A percentile compares a stretch with the other conserved stretches of the same genome.
phyloP scores from a whole-genome alignment of 2,113 vertebrate species.

The Callocephalon fimbriatum region DNA sequence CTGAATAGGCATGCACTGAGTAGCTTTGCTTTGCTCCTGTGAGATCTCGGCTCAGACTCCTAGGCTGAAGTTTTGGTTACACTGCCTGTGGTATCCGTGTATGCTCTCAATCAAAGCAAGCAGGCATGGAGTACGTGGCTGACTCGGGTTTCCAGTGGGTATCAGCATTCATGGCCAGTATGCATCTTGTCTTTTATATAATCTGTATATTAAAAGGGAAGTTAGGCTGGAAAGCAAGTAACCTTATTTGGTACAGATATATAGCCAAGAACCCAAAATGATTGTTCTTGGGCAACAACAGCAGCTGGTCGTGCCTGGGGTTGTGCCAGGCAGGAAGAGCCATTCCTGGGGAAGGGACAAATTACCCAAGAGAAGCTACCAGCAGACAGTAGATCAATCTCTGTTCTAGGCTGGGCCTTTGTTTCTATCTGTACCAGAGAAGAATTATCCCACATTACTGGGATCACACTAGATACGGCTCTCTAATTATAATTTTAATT shows the following conservation, averaged over 20 bases:
- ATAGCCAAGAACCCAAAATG: neutral
- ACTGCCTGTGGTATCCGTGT: rapidly evolving
- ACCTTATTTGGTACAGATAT: neutral
- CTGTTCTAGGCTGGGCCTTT: neutral
- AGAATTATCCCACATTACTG: neutral
- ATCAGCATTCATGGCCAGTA: neutral
- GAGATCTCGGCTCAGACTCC: neutral
- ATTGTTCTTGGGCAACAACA: neutral
- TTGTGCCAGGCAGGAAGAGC: neutral
- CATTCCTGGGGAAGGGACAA: neutral
- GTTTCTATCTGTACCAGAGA: neutral
- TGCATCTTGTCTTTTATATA: neutral
- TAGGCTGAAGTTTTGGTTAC: neutral
- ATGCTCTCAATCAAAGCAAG: neutral
- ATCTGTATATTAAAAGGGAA: neutral
- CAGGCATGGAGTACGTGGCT: rapidly evolving
- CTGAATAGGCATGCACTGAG: neutral
- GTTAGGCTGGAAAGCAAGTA: neutral
- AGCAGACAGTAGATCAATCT: neutral
- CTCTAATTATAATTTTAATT: conserved; percentile 13
- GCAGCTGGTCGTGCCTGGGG: neutral
- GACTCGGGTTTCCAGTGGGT: rapidly evolving
- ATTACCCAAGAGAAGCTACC: neutral
- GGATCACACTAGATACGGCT: neutral
- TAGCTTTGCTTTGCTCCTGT: rapidly evolving